A percentile compares a stretch with the other conserved stretches of the same genome.
These are phyloP conservation scores for Melieria picta DNA, from an alignment of 2,888 invertebrate genomes.

Conservation along the genomic window DNA sequence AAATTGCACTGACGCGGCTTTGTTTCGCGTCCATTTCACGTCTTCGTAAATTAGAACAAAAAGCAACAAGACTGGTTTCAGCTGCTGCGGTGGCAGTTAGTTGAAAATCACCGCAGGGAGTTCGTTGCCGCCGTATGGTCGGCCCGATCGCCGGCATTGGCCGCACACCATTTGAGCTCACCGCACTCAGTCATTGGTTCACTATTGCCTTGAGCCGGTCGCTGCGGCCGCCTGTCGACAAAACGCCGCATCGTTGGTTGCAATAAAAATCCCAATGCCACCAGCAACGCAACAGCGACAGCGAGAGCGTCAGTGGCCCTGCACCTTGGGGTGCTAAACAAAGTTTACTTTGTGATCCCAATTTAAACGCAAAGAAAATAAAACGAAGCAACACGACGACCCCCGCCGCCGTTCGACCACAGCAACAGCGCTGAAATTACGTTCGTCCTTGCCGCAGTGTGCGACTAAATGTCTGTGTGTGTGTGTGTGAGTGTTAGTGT, in stretches of 20 bases:
- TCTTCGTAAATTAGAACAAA: neutral
- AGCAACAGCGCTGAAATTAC: no score
- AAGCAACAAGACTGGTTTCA: neutral
- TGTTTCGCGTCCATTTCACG: neutral
- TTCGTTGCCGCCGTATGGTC: neutral
- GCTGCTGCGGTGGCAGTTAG: neutral
- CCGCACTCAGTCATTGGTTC: no score
- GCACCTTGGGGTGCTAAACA: constrained; percentile 20
- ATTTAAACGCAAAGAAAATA: neutral
- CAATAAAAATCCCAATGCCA: neutral
- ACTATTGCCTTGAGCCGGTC: no score
- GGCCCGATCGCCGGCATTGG: neutral
- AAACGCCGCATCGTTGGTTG: neutral
- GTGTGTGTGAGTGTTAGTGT: no score
- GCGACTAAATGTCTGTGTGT: no score
- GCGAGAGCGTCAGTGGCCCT: neutral
- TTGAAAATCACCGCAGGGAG: constrained; percentile 3
- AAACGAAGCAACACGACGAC: neutral
- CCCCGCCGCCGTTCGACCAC: no score
- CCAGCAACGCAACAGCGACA: neutral
- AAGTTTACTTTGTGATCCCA: constrained; percentile 22
- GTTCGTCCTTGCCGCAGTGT: no score
- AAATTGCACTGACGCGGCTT: neutral
- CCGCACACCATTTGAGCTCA: no score
- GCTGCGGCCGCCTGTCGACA: no score